Evolutionary conservation across 1,140 invertebrate species (phyloP), one percentile per base, ranked within the genome.

Genomic region (Bombus sylvicola): DNA sequence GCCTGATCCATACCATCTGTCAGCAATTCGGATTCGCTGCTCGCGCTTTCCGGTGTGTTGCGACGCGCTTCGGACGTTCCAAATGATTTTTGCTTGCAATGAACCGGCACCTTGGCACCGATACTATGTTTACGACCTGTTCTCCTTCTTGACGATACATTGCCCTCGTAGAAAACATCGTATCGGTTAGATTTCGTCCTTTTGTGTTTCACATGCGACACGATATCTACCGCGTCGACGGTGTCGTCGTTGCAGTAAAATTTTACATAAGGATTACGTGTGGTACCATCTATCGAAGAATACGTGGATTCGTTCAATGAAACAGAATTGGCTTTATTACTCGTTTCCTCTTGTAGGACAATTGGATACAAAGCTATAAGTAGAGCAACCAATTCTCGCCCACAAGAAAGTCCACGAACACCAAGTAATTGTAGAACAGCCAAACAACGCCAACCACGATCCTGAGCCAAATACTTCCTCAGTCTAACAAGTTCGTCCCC

Each of bases 361-460:
- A 96, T 96, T 0, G 96, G 96, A 87, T 96, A 97, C 31, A 97
- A 88, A 83, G 96, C 97, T 8, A 96, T 94, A n/a, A 97, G 92
- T 37, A 97, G 94, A 3, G 96, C 96, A 6, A 96, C 95, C 77
- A 97, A 92, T 90, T 97, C 96, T 4, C 96, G 95, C 62, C 95
- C 96, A 89, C 96, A 97, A 8, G 96, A 96, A 34, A 97, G 87
- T 28, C 96, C 96, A 91, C 96, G 92, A 4, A 96, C 96, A 4
- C 96, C 96, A 10, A 97, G 91, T 0, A 95, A 92, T 47, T 96
- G 94, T 12, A 97, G 94, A 62, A 96, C 94, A 68, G 96, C 95
- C 22, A 97, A 92, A 77, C 95, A 96, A 74, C 96, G 94, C 97
- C 97, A 97, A 22, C 96, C 97, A 76, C 96, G 94, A 39, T 96